Conservation (phyloP, 2,888 invertebrate genomes). For the Acleris laterana region DNA sequence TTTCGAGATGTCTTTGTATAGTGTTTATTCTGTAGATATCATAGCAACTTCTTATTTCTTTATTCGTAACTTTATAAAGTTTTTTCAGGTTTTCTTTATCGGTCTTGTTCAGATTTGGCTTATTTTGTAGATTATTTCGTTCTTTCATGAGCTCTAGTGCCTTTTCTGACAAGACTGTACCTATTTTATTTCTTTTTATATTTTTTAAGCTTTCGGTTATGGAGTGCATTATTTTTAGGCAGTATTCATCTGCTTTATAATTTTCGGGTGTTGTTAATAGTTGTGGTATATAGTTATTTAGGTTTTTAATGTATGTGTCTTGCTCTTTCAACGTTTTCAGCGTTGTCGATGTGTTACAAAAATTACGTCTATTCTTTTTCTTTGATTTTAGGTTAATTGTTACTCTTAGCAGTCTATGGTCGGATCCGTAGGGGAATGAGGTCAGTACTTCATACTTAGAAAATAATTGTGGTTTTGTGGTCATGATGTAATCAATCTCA, state of each 20-base stretch:
- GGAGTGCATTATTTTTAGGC: conserved; percentile 29
- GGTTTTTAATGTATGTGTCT: conserved; percentile 36
- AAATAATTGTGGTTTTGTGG: too few relatives aligned
- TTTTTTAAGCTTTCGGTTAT: conserved; percentile 34
- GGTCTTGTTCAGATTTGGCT: conserved; percentile 26
- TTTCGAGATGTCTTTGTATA: background rate
- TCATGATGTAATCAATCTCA: too few relatives aligned
- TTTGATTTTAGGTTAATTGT: conserved; percentile 30
- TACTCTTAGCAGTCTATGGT: conserved; percentile 39
- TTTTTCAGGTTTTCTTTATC: conserved; percentile 38
- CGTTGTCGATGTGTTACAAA: conserved; percentile 21
- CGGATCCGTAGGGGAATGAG: conserved; percentile 37
- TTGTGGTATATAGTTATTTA: conserved; percentile 32
- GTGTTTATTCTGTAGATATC: background rate
- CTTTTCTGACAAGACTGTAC: conserved; percentile 35
- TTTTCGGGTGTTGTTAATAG: conserved; percentile 19
- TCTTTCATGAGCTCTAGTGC: conserved; percentile 39
- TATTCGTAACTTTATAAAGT: conserved; percentile 39
- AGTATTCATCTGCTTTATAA: conserved; percentile 31
- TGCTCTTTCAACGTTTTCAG: conserved; percentile 35
- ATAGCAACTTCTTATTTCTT: conserved; percentile 35
- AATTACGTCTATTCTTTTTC: conserved; percentile 29
- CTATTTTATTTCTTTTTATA: conserved; percentile 33
- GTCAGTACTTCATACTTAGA: too few relatives aligned
- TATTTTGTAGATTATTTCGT: conserved; percentile 40